Base-by-base conservation (phyloP, 2,113 vertebrate genomes). In the Copsychus sechellarum region DNA sequence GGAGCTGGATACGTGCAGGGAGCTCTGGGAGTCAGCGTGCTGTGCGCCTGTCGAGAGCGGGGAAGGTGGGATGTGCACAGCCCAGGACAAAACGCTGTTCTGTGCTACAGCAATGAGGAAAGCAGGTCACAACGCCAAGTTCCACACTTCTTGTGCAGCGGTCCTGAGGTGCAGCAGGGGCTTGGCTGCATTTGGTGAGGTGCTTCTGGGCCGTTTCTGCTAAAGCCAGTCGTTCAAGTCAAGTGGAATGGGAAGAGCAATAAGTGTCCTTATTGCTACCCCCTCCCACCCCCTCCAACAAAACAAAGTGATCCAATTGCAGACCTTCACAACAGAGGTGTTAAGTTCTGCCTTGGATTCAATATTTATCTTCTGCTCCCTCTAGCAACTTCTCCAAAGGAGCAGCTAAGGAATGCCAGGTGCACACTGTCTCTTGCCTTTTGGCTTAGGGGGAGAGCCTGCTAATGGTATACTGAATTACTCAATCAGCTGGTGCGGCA, bases 1-100 rank as follows among this genome's bases (percentile, higher is more conserved):
- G 50, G 24, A n/a, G 15, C 17, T 70, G 66, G 14, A 5, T 18
- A 15, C 0, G 0, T 16, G 7, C 23, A 29, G 24, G 40, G 45
- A 80, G 7, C 14, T 28, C 58, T 33, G 21, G 15, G 58, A 38
- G 23, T 14, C 12, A 3, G 22, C 9, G 14, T 1, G 2, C 34
- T 40, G 26, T 21, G 4, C 0, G 0, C 26, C 28, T 26, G 17
- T 13, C 6, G 16, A 33, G 62, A 65, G 57, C 3, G 8, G 14
- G 19, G 36, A 28, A 57, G 47, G 18, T 12, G 38, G 48, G 43
- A 24, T 3, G 6, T 10, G 12, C 8, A 38, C 24, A 58, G 42
- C 33, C 64, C 58, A 15, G 14, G 16, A 50, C 62, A 54, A 54
- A 91, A 79, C 0, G 0, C 45, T 74, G 9, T 8, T 33, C 26